Percentiles rank a stretch among this genome's conserved stretches.
Evolutionary conservation across 2,888 invertebrate genomes (phyloP).

Genomic region (Trileptium ribeirensis): DNA sequence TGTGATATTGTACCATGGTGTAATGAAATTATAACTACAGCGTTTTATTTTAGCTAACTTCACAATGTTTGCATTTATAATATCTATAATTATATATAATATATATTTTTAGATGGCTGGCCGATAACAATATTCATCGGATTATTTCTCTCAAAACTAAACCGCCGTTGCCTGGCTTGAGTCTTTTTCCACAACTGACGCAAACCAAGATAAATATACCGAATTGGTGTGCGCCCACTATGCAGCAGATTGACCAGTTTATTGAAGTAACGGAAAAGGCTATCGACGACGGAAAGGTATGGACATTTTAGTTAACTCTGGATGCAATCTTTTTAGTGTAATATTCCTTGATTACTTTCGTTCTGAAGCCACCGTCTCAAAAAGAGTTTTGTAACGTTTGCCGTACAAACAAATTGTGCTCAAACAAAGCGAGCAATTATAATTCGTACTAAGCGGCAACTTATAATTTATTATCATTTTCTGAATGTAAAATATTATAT

Average conservation of each 20-base stretch:
- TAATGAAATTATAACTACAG: background rate
- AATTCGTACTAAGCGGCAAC: too few relatives aligned
- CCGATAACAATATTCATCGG: background rate
- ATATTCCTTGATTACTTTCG: too few relatives aligned
- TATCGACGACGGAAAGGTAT: constrained; percentile 36
- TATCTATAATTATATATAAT: background rate
- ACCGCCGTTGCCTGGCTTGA: background rate
- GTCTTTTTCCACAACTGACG: background rate
- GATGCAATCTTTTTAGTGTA: too few relatives aligned
- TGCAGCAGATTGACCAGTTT: constrained; percentile 44
- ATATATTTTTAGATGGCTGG: background rate
- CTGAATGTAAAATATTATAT: too few relatives aligned
- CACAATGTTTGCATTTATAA: background rate
- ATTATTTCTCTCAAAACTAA: background rate
- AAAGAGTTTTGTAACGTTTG: too few relatives aligned
- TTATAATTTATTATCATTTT: too few relatives aligned
- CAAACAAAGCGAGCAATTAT: too few relatives aligned
- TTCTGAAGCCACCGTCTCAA: too few relatives aligned
- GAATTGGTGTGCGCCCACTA: constrained; percentile 36
- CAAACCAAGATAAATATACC: background rate
- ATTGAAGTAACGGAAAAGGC: constrained; percentile 39
- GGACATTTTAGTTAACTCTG: too few relatives aligned
- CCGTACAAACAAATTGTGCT: too few relatives aligned
- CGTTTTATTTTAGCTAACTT: background rate
- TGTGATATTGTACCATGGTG: background rate